Evolutionary conservation across 2,797 vertebrate species (phyloP).

Genomic region (Pseudochromis fuscus): DNA sequence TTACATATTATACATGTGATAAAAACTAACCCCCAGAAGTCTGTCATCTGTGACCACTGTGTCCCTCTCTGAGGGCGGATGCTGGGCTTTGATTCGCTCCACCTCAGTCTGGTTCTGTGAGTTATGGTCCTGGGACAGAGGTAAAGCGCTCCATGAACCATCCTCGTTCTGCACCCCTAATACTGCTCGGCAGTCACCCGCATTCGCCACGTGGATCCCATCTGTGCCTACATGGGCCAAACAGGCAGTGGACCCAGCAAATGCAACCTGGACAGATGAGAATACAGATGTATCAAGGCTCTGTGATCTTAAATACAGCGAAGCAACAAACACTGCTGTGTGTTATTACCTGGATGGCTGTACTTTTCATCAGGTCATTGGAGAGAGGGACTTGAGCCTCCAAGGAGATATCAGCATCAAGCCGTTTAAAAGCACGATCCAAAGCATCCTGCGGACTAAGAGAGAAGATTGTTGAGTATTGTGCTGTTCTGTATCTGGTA

Average conservation of each 20-base stretch:
- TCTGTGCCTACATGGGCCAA: slow-evolving; percentile 89
- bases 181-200: slow-evolving; percentile 92
- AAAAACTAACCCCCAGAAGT: slow-evolving; percentile 86
- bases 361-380: slow-evolving; percentile 88
- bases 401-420: slow-evolving; percentile 93
- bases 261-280: slow-evolving; percentile 86
- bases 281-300: background rate
- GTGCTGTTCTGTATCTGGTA: background rate
- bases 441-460: slow-evolving; percentile 88
- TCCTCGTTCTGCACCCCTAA: slow-evolving; percentile 89
- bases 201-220: slow-evolving; percentile 91
- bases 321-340: background rate
- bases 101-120: slow-evolving; percentile 88
- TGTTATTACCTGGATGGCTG: slow-evolving; percentile 89
- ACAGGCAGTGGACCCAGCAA: slow-evolving; percentile 93
- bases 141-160: slow-evolving; percentile 90
- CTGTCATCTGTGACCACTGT: slow-evolving; percentile 91
- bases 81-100: slow-evolving; percentile 87
- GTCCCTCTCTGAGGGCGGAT: slow-evolving; percentile 89
- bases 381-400: slow-evolving; percentile 93
- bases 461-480: background rate
- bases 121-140: slow-evolving; percentile 93
- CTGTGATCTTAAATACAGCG: background rate
- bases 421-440: slow-evolving; percentile 89
- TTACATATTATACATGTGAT: too few relatives aligned